A percentile compares a stretch with the other conserved stretches of the same genome.
Evolutionary conservation across 2,888 invertebrate genomes (phyloP).

Genomic region (Blastobasis lacticolella): DNA sequence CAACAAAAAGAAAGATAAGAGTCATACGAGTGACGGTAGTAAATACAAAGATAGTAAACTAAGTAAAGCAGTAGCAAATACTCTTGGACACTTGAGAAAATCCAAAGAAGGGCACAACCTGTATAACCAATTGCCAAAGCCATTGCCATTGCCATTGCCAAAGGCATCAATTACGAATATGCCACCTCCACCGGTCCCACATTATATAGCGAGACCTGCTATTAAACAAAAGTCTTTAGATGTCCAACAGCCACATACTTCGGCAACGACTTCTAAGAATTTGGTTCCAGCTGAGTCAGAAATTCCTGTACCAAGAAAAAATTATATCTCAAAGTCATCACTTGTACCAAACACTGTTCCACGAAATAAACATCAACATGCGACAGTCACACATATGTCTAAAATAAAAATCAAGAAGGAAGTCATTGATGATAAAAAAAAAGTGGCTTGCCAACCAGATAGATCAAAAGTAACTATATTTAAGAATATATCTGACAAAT

Average conservation of each 20-base stretch:
- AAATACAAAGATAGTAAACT: slow-evolving; percentile 68
- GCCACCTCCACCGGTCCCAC: slow-evolving; percentile 26
- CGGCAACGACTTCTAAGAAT: slow-evolving; percentile 26
- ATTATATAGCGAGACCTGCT: slow-evolving; percentile 40
- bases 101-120: slow-evolving; percentile 53
- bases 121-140: slow-evolving; percentile 59
- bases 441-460: slow-evolving; percentile 85
- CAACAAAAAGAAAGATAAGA: slow-evolving; percentile 69
- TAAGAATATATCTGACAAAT: slow-evolving; percentile 87
- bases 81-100: slow-evolving; percentile 53
- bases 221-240: slow-evolving; percentile 60
- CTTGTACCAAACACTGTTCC: slow-evolving; percentile 52
- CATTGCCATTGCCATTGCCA: no score
- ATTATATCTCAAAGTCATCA: slow-evolving; percentile 66
- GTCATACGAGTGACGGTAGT: slow-evolving; percentile 68
- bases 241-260: slow-evolving; percentile 8
- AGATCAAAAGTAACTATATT: slow-evolving; percentile 90
- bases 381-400: slow-evolving; percentile 42
- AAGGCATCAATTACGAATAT: slow-evolving; percentile 26
- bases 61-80: slow-evolving; percentile 40
- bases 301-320: slow-evolving; percentile 65
- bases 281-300: slow-evolving; percentile 43
- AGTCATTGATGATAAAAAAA: slow-evolving; percentile 66
- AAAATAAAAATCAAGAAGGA: slow-evolving; percentile 68
- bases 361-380: slow-evolving; percentile 40